Percentiles rank a stretch among this genome's conserved stretches.
These are phyloP conservation scores for Drosophila mayaguana DNA, from an alignment of 2,888 invertebrate species.

Conservation along the genomic window DNA sequence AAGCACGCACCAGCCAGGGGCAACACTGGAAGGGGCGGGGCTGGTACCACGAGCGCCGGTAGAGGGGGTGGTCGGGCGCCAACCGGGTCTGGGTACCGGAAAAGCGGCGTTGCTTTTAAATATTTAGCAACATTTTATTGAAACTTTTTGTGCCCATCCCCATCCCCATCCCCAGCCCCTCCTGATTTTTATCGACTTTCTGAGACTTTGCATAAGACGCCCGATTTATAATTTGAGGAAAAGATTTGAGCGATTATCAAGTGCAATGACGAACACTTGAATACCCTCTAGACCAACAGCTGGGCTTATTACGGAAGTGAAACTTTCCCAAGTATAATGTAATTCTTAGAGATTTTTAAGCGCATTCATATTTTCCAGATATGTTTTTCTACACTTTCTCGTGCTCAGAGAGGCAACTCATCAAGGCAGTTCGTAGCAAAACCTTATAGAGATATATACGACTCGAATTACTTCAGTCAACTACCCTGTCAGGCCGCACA, in stretches of 20 bases:
- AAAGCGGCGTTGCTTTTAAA: conserved; percentile 37
- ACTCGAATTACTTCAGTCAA: background rate
- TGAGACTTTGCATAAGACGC: conserved; percentile 3
- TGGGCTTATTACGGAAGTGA: background rate
- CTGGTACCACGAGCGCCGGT: rapidly evolving
- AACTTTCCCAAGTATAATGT: background rate
- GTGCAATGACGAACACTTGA: background rate
- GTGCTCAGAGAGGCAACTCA: too few species aligned
- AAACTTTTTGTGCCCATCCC: conserved; percentile 12
- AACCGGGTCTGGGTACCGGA: background rate
- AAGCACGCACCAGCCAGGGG: conserved; percentile 39
- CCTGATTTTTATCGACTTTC: conserved; percentile 13
- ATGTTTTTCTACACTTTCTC: too few species aligned
- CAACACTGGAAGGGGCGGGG: background rate
- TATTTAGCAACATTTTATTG: conserved; percentile 52
- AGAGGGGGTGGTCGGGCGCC: background rate
- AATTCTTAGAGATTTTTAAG: too few species aligned
- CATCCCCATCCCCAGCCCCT: too few species aligned
- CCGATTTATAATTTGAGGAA: conserved; percentile 1
- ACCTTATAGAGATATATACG: background rate
- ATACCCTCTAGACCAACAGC: background rate
- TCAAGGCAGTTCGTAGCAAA: too few species aligned
- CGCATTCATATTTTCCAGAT: too few species aligned
- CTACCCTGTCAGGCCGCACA: background rate
- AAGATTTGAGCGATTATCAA: background rate